phyloP scores from a whole-genome alignment of 2,888 invertebrate species.

The Bembecia ichneumoniformis region DNA sequence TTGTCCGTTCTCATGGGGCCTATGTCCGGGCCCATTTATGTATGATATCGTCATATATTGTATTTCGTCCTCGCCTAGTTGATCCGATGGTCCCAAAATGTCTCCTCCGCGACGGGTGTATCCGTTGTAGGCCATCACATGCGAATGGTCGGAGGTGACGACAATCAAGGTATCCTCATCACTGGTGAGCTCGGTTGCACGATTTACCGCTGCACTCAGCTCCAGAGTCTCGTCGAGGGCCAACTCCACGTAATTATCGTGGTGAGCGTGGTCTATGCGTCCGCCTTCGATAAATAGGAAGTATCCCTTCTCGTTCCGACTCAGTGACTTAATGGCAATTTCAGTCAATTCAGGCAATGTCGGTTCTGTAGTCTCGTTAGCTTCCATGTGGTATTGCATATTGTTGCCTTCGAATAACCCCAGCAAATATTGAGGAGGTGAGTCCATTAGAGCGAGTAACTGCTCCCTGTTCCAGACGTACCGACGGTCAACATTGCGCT shows the following conservation, averaged over 20 bases:
- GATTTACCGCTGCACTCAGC: slow-evolving; percentile 71
- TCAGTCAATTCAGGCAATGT: slow-evolving; percentile 61
- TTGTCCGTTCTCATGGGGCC: slow-evolving; percentile 29
- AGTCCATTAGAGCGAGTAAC: slow-evolving; percentile 42
- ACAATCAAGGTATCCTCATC: slow-evolving; percentile 81
- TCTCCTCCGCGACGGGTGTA: slow-evolving; percentile 72
- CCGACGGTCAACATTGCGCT: slow-evolving; percentile 35
- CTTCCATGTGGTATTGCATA: slow-evolving; percentile 76
- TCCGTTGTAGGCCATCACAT: slow-evolving; percentile 78
- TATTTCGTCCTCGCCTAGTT: slow-evolving; percentile 54
- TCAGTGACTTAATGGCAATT: slow-evolving; percentile 79
- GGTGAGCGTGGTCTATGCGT: slow-evolving; percentile 79
- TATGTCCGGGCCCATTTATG: slow-evolving; percentile 75
- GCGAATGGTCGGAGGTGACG: slow-evolving; percentile 84
- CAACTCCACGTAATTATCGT: slow-evolving; percentile 66
- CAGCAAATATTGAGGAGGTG: slow-evolving; percentile 73
- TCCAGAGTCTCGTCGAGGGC: slow-evolving; percentile 80
- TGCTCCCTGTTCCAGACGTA: slow-evolving; percentile 75
- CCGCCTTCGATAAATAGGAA: slow-evolving; percentile 84
- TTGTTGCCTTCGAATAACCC: slow-evolving; percentile 77
- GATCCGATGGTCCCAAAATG: slow-evolving; percentile 48
- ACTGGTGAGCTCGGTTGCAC: slow-evolving; percentile 47
- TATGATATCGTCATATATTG: slow-evolving; percentile 76
- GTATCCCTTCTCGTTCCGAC: slow-evolving; percentile 77
- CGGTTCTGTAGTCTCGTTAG: slow-evolving; percentile 63